Evolutionary conservation across 2,113 vertebrate genomes (phyloP).

Genomic region (Leucoraja erinaceus): DNA sequence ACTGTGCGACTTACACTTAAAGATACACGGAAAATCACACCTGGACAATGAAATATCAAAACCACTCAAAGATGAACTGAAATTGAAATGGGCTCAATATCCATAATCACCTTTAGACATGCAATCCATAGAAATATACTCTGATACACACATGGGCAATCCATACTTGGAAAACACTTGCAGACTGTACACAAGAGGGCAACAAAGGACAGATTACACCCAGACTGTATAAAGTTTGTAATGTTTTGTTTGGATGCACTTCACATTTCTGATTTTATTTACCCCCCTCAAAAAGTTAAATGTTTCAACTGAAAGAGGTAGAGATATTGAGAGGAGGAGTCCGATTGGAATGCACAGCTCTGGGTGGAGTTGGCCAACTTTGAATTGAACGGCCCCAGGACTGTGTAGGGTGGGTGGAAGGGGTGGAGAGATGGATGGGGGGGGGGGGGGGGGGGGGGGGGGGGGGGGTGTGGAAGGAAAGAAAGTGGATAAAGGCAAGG

Average conservation of each 20-base stretch:
- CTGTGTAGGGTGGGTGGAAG: not conserved
- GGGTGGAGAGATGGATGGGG: constrained; percentile 42
- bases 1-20: not conserved
- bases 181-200: constrained; percentile 52
- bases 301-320: constrained; percentile 42
- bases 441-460: constrained; percentile 8
- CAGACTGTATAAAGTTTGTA: constrained; percentile 51
- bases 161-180: constrained; percentile 39
- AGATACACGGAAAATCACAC: not conserved
- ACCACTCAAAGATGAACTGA: not conserved
- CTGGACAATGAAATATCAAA: not conserved
- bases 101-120: too few species aligned
- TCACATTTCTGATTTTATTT: constrained; percentile 47
- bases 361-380: too few species aligned
- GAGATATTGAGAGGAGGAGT: not conserved
- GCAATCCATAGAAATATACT: not conserved
- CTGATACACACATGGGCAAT: not conserved
- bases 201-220: constrained; percentile 49
- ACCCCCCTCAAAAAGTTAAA: constrained; percentile 44
- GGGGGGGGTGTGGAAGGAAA: not conserved
- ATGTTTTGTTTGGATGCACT: constrained; percentile 62
- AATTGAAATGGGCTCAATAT: too few species aligned
- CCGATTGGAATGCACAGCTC: not conserved
- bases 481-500: not conserved
- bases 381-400: not conserved